Conservation (phyloP, 2,888 invertebrate species). For the Drosophila mettleri region DNA sequence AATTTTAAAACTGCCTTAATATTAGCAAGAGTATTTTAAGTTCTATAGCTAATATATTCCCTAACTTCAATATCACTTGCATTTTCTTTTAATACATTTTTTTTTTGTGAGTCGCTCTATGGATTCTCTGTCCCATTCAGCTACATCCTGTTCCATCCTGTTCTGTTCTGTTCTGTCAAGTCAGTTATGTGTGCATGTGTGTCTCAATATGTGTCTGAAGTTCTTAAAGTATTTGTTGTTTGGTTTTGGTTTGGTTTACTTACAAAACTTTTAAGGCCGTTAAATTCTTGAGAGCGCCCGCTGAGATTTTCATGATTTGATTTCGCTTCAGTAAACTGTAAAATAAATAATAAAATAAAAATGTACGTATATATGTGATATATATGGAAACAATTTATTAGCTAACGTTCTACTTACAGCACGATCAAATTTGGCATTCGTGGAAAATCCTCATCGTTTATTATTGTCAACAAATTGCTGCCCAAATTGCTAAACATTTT, state of each 20-base stretch:
- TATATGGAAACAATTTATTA: not conserved
- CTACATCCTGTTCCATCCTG: constrained; percentile 18
- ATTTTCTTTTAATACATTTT: constrained; percentile 38
- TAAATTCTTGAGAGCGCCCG: constrained; percentile 91
- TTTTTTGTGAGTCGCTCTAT: constrained; percentile 14
- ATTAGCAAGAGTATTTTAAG: constrained; percentile 26
- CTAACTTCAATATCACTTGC: constrained; percentile 57
- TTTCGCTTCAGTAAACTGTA: constrained; percentile 94
- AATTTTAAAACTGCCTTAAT: not conserved
- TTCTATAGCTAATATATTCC: not conserved
- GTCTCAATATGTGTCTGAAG: constrained; percentile 32
- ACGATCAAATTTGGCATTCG: constrained; percentile 90
- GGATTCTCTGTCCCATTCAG: constrained; percentile 30
- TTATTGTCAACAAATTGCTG: constrained; percentile 90
- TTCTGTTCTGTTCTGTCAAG: constrained; percentile 40
- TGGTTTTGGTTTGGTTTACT: constrained; percentile 86
- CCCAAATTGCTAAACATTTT: constrained; percentile 88
- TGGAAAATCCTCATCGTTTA: constrained; percentile 89
- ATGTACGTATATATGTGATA: not conserved
- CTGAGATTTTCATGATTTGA: constrained; percentile 91
- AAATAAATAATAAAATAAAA: constrained; percentile 73
- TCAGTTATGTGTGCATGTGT: constrained; percentile 15
- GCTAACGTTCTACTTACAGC: constrained; percentile 88
- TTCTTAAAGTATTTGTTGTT: constrained; percentile 58
- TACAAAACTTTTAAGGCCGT: constrained; percentile 93